A percentile compares a stretch with the other conserved stretches of the same genome.
Evolutionary conservation across 2,797 vertebrate species (phyloP).

Genomic region (Benthosema pterotum): DNA sequence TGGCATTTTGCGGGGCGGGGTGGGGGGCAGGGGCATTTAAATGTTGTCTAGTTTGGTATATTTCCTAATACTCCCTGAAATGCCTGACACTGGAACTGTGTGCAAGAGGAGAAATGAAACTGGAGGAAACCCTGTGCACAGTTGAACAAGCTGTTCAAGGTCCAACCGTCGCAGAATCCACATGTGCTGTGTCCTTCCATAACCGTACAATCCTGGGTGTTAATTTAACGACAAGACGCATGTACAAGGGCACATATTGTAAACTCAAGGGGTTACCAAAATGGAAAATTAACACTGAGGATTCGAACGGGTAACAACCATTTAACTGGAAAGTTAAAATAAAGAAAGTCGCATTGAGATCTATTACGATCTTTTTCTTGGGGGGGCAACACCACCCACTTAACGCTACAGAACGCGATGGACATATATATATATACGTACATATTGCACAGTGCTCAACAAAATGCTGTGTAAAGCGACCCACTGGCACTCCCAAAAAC

Average conservation of each 20-base stretch:
- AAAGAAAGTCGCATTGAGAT: constrained; percentile 40
- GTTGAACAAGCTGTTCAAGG: constrained; percentile 61
- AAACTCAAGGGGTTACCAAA: too few relatives aligned
- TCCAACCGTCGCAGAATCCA: constrained; percentile 72
- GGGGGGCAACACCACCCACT: constrained; percentile 56
- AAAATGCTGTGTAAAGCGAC: constrained; percentile 91
- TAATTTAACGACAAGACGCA: too few relatives aligned
- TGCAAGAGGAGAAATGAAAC: constrained; percentile 54
- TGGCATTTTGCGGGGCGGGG: constrained; percentile 58
- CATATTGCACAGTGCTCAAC: constrained; percentile 97
- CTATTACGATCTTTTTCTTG: constrained; percentile 44
- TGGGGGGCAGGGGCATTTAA: constrained; percentile 45
- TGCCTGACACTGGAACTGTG: constrained; percentile 76
- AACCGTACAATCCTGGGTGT: too few relatives aligned
- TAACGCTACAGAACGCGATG: constrained; percentile 72
- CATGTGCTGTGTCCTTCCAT: constrained; percentile 72
- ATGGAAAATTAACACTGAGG: too few relatives aligned
- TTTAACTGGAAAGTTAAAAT: constrained; percentile 55
- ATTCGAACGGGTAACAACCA: constrained; percentile 41
- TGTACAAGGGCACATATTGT: too few relatives aligned
- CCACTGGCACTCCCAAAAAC: constrained; percentile 53
- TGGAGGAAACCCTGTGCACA: constrained; percentile 61
- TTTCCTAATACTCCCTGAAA: constrained; percentile 74
- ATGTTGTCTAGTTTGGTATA: constrained; percentile 65
- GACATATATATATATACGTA: constrained; percentile 74